A percentile compares a stretch with the other conserved stretches of the same genome.
phyloP scores from a whole-genome alignment of 2,113 vertebrate species.

The Phocoena sinus region DNA sequence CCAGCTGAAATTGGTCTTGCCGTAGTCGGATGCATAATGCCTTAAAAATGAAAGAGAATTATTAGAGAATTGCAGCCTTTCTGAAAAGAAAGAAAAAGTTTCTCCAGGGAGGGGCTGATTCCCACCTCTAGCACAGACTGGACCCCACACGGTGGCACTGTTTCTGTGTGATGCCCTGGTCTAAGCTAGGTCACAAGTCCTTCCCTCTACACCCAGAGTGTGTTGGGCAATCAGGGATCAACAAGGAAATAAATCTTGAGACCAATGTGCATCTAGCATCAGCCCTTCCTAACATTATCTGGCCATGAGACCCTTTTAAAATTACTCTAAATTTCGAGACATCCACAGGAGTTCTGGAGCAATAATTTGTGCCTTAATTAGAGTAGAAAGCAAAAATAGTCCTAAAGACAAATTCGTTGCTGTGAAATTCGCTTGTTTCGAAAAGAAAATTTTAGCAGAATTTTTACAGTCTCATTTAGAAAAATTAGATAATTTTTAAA shows the following conservation, averaged over 20 bases:
- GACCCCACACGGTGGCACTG: not conserved
- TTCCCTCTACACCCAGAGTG: not conserved
- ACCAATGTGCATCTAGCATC: not conserved
- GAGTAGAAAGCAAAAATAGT: not conserved
- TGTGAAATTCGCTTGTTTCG: not conserved
- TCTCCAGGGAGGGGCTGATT: not conserved
- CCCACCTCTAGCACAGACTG: fast-evolving
- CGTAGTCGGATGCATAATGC: not conserved
- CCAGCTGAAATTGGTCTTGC: not conserved
- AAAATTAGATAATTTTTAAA: not conserved
- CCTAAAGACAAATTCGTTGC: not conserved
- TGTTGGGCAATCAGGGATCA: fast-evolving
- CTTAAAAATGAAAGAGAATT: not conserved
- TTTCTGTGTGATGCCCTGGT: not conserved
- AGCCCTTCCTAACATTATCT: not conserved
- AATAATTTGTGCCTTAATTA: not conserved
- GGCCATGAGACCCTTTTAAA: not conserved
- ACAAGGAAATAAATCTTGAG: not conserved
- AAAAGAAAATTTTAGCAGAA: not conserved
- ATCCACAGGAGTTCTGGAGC: not conserved
- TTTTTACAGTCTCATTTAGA: not conserved
- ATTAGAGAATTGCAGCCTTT: not conserved
- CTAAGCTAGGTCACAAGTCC: not conserved
- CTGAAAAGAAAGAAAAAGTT: not conserved
- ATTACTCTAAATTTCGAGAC: not conserved